A percentile compares a stretch with the other conserved stretches of the same genome.
These are phyloP conservation scores for Mythimna impura DNA, from an alignment of 2,888 invertebrate species.

Conservation along the genomic window DNA sequence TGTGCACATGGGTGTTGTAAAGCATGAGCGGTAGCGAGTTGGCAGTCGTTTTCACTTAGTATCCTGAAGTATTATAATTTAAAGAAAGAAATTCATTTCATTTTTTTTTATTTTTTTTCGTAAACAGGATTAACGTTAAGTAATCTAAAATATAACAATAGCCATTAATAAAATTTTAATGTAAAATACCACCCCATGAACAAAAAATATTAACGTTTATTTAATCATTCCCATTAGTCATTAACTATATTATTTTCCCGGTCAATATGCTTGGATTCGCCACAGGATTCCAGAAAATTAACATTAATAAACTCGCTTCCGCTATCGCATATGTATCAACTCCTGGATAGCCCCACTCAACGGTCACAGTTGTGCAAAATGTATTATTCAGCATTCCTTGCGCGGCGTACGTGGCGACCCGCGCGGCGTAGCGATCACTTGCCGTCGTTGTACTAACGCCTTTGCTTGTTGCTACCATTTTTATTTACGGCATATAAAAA, in stretches of 20 bases:
- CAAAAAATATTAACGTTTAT: no score
- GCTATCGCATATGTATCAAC: conserved; percentile 57
- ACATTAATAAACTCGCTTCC: background rate
- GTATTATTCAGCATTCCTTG: conserved; percentile 79
- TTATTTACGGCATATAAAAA: conserved; percentile 63
- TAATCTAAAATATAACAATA: background rate
- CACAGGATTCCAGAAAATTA: background rate
- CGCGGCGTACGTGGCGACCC: conserved; percentile 68
- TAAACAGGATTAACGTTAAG: accelerated
- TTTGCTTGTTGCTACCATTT: conserved; percentile 64
- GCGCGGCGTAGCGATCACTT: conserved; percentile 65
- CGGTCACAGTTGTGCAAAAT: conserved; percentile 76
- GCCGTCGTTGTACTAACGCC: conserved; percentile 55
- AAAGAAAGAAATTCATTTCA: no score
- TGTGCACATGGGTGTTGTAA: conserved; percentile 64
- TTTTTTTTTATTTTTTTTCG: background rate
- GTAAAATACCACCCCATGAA: background rate
- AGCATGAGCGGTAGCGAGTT: conserved; percentile 53
- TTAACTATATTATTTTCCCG: background rate
- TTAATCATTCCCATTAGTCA: background rate
- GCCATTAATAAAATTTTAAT: background rate
- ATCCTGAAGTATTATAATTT: background rate
- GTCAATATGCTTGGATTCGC: background rate
- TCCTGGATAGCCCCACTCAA: conserved; percentile 69
- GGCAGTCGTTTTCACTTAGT: background rate